A percentile compares a stretch with the other conserved stretches of the same genome.
These are phyloP conservation scores for Pseudachorutes palmiensis DNA, from an alignment of 1,140 invertebrate species.

Conservation along the genomic window DNA sequence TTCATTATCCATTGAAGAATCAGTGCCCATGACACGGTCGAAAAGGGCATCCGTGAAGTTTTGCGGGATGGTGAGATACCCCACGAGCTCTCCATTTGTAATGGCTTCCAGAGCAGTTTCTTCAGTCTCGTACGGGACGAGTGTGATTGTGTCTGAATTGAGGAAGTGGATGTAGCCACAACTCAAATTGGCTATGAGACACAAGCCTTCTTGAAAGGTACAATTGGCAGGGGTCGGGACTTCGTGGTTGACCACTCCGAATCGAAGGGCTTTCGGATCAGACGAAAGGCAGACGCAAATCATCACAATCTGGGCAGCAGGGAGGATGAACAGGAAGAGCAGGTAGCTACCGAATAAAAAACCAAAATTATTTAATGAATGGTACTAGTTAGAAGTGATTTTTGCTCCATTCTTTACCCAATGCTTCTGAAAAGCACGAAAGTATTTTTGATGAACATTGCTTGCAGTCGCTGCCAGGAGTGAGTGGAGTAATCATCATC, in stretches of 20 bases:
- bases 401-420: conserved; percentile 48
- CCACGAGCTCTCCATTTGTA: background rate
- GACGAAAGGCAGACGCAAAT: conserved; percentile 88
- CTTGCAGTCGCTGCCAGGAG: conserved; percentile 41
- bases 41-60: background rate
- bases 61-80: background rate
- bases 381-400: too few species aligned
- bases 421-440: conserved; percentile 58
- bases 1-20: conserved; percentile 37
- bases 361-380: background rate
- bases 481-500: conserved; percentile 6
- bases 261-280: conserved; percentile 69
- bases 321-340: conserved; percentile 82
- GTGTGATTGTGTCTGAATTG: background rate
- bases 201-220: background rate
- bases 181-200: background rate
- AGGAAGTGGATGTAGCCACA: background rate
- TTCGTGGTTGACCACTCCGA: conserved; percentile 81
- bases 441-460: conserved; percentile 55
- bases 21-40: background rate
- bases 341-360: conserved; percentile 56
- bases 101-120: background rate
- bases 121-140: background rate
- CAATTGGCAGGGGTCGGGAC: conserved; percentile 41
- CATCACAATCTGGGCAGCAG: conserved; percentile 81